phyloP scores from a whole-genome alignment of 2,113 vertebrate species.

The Triplophysa tibetana region DNA sequence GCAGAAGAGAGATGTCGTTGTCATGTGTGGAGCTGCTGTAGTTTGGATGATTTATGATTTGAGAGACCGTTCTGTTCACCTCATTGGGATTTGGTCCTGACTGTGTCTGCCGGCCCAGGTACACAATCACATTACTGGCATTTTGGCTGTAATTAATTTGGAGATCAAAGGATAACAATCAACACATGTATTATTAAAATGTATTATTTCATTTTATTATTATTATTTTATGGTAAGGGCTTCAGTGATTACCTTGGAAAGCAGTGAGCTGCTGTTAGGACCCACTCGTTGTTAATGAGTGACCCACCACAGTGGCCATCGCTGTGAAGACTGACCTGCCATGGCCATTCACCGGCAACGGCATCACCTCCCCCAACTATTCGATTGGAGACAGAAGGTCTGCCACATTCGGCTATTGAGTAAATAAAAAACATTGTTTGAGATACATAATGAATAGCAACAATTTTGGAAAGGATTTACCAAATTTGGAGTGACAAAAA shows the following conservation, averaged over 20 bases:
- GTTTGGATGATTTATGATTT: constrained; percentile 51
- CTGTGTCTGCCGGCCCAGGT: constrained; percentile 37
- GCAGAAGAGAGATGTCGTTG: constrained; percentile 70
- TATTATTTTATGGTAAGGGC: too few relatives aligned
- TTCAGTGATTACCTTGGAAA: constrained; percentile 55
- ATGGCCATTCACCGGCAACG: constrained; percentile 67
- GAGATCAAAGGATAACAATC: neutral
- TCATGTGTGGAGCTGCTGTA: constrained; percentile 50
- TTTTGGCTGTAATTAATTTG: neutral
- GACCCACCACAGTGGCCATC: constrained; percentile 71
- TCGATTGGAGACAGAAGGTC: constrained; percentile 52
- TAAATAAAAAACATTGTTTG: neutral
- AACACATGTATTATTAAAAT: neutral
- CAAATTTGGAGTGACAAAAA: neutral
- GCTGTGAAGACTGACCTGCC: constrained; percentile 71
- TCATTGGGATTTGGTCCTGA: neutral
- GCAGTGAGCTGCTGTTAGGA: constrained; percentile 75
- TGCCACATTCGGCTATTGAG: constrained; percentile 69
- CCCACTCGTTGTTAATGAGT: constrained; percentile 72
- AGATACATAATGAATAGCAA: neutral
- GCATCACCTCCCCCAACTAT: constrained; percentile 73
- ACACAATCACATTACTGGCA: neutral
- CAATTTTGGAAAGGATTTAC: neutral
- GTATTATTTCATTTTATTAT: constrained; percentile 55
- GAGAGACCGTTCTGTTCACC: neutral